Evolutionary conservation across 1,140 invertebrate genomes (phyloP).

Genomic region (Drosophila pseudoobscura): DNA sequence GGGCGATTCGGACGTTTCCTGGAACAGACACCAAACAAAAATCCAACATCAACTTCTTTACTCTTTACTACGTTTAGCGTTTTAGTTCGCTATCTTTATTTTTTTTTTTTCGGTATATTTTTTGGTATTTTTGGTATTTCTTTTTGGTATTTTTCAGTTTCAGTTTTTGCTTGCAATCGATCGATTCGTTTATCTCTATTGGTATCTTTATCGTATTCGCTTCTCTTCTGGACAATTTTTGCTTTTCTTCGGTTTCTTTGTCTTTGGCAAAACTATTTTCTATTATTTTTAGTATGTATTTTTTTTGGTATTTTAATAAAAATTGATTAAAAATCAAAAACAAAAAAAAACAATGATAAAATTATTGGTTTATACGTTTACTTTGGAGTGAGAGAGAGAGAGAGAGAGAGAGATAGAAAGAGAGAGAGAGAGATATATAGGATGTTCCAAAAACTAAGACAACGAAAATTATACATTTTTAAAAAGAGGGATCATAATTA

Average conservation of each 20-base stretch:
- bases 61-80: conserved; percentile 73
- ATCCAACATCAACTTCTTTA: conserved; percentile 95
- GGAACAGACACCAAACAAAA: conserved; percentile 95
- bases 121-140: conserved; percentile 46
- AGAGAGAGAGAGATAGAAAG: conserved; percentile 30
- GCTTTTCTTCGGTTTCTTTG: conserved; percentile 77
- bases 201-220: conserved; percentile 32
- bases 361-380: conserved; percentile 33
- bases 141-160: conserved; percentile 72
- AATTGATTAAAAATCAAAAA: conserved; percentile 31
- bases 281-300: conserved; percentile 33
- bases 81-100: conserved; percentile 46
- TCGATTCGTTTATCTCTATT: conserved; percentile 56
- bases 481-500: conserved; percentile 20
- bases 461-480: conserved; percentile 50
- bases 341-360: conserved; percentile 46
- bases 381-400: conserved; percentile 43
- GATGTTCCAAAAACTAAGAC: conserved; percentile 51
- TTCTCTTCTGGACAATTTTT: conserved; percentile 59
- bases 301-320: conserved; percentile 47
- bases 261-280: conserved; percentile 47
- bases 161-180: conserved; percentile 78
- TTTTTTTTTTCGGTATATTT: conserved; percentile 49
- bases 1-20: conserved; percentile 91
- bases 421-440: conserved; percentile 41